Evolutionary conservation across 2,797 vertebrate species (phyloP).

Genomic region (Paramormyrops hopkinsi): DNA sequence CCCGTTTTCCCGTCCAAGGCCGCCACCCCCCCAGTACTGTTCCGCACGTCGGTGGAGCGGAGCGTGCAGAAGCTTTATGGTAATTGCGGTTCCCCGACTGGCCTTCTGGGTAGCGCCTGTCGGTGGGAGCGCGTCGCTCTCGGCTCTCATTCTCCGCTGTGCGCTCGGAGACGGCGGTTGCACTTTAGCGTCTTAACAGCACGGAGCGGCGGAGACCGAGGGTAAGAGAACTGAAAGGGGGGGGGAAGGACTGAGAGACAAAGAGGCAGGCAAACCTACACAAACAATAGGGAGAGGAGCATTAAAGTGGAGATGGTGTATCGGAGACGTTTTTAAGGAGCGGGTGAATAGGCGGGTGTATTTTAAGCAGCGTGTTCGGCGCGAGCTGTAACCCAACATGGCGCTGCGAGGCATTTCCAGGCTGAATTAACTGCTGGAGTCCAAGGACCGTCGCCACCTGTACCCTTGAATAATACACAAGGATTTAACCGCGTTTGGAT

Average conservation of each 20-base stretch:
- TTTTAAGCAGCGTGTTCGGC: constrained; percentile 59
- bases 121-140: constrained; percentile 26
- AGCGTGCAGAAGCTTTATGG: constrained; percentile 77
- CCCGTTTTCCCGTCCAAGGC: not conserved
- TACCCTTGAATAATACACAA: constrained; percentile 25
- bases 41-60: constrained; percentile 18
- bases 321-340: constrained; percentile 40
- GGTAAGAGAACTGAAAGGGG: constrained; percentile 25
- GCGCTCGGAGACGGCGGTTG: constrained; percentile 55
- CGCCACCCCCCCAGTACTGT: constrained; percentile 4
- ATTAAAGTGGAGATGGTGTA: constrained; percentile 45
- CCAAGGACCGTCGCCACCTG: constrained; percentile 50
- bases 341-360: constrained; percentile 28
- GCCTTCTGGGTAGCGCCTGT: constrained; percentile 81
- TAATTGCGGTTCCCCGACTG: constrained; percentile 88
- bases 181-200: constrained; percentile 30
- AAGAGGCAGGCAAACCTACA: constrained; percentile 37
- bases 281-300: constrained; percentile 38
- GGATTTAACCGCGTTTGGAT: constrained; percentile 16
- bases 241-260: constrained; percentile 28
- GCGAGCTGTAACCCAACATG: constrained; percentile 61
- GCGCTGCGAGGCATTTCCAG: constrained; percentile 62
- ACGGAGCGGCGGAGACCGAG: constrained; percentile 39
- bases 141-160: constrained; percentile 58
- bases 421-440: constrained; percentile 58